Evolutionary conservation across 2,888 invertebrate genomes (phyloP), one percentile per base, ranked within the genome.

Genomic region (Keiferia lycopersicella): DNA sequence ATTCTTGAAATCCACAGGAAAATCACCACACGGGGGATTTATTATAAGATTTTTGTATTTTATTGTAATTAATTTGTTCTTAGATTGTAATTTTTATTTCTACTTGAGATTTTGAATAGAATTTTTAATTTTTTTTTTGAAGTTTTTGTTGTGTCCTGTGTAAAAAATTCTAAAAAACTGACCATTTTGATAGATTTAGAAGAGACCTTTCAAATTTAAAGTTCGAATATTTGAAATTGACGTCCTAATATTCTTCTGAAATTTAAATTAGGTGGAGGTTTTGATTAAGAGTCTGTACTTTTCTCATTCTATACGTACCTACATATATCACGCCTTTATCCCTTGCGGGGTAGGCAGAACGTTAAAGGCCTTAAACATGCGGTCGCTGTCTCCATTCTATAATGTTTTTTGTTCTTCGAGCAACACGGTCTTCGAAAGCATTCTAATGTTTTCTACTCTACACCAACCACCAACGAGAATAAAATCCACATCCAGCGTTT

Each of bases 81-180:
- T 6, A 4, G 12, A 18, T 34, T 26, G 11, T 10, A 39, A 3
- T 16, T 8, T 39, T 10, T 59, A 34, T 45, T 63, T 63, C 67
- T 65, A 74, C 73, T 73, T 67, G 67, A 63, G 62, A 74, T 75
- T 79, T 77, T 59, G 61, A 39, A 57, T 18, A 48, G 26, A 30
- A 45, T 14, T 34, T 63, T 67, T 59, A n/a, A 61, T 73, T 68
- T 64, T 68, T 58, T 66, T 71, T 70, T 71, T 65, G 60, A 6
- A 38, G 18, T 58, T 72, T 75, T 75, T 73, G 66, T 65, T 78
- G 75, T 77, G 69, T 74, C 72, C 70, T 71, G 73, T 77, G 71
- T 76, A 77, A 79, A 75, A 66, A 72, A 72, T 71, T 74, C 62
- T 75, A 70, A 68, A 73, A 75, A 73, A 80, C 71, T 81, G 75